Conservation (phyloP, 2,113 vertebrate species). For the Hassar affinis region DNA sequence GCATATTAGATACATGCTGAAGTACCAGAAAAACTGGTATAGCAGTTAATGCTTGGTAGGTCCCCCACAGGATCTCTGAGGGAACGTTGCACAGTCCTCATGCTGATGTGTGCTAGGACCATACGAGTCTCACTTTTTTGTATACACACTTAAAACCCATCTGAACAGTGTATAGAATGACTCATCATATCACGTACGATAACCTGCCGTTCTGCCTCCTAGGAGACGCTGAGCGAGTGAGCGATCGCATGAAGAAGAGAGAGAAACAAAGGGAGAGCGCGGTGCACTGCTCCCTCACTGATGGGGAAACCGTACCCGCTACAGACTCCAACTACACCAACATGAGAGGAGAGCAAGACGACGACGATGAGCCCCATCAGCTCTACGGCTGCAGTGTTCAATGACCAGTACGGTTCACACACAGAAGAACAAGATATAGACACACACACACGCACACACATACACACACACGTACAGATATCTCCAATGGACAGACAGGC, state of each 20-base stretch:
- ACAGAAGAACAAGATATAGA: conserved; percentile 19
- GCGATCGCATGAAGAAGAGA: conserved; percentile 53
- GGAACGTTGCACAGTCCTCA: too few species aligned
- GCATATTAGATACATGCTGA: too few species aligned
- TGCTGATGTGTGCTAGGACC: too few species aligned
- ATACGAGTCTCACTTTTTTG: too few species aligned
- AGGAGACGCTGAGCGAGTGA: conserved; percentile 76
- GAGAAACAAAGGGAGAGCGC: conserved; percentile 52
- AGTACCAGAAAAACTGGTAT: too few species aligned
- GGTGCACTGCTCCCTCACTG: conserved; percentile 41
- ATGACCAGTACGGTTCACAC: conserved; percentile 22
- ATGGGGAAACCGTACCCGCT: conserved; percentile 48
- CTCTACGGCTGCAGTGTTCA: conserved; percentile 29
- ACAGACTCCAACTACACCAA: conserved; percentile 59
- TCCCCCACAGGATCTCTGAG: too few species aligned
- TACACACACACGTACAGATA: conserved; percentile 2
- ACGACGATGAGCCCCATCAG: conserved; percentile 50
- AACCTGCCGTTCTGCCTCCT: conserved; percentile 60
- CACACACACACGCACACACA: conserved; percentile 12
- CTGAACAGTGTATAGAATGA: too few species aligned
- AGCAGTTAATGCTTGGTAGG: too few species aligned
- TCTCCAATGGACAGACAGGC: conserved; percentile 17
- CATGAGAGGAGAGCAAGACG: conserved; percentile 44
- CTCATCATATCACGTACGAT: conserved; percentile 58
- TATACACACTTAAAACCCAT: too few species aligned